Evolutionary conservation across 2,113 vertebrate genomes (phyloP), one percentile per base, ranked within the genome.

Genomic region (Sigmodon hispidus): DNA sequence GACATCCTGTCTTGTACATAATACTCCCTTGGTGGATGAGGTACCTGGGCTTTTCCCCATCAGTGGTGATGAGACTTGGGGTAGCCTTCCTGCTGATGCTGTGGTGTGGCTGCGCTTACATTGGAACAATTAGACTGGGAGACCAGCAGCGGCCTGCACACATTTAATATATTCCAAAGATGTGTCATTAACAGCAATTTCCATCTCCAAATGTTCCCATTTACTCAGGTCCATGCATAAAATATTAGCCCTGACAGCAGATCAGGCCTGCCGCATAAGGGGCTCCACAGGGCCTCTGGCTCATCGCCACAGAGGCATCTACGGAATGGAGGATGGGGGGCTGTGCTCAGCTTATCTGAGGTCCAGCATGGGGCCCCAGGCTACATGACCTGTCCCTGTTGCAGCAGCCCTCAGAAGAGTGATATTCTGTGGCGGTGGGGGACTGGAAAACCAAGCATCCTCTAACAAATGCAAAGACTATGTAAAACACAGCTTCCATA

Each of bases 121-220:
- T 59, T 55, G 94, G 57, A 92, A 93, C 67, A 89, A 95, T 94
- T 97, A 97, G 94, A 86, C 48, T 65, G 90, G 92, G 87, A 94
- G 65, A 63, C 87, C 65, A 57, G 43, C 3, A 10, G 48, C 70
- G 9, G 93, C 81, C 45, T 9, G 16, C 6, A 1, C 10, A 36
- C 91, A 50, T 91, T 97, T 97, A 95, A 96, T 92, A 52, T 97
- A 95, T 98, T 97, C 95, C 97, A 22, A 95, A 96, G 95, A 93
- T 95, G 91, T 86, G 89, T 91, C 91, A 96, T 73, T 95, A 67
- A 48, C 57, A 77, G 70, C 96, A 96, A 96, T 97, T 94, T 97
- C 94, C 97, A 87, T 94, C 89, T 96, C 97, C 97, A 93, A 50
- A 83, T 97, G 97, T 95, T 69, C 89, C 91, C 96, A 63, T 91